A percentile compares a stretch with the other conserved stretches of the same genome.
These are phyloP conservation scores for Andricus quercusramuli DNA, from an alignment of 2,888 invertebrate genomes.

Conservation along the genomic window DNA sequence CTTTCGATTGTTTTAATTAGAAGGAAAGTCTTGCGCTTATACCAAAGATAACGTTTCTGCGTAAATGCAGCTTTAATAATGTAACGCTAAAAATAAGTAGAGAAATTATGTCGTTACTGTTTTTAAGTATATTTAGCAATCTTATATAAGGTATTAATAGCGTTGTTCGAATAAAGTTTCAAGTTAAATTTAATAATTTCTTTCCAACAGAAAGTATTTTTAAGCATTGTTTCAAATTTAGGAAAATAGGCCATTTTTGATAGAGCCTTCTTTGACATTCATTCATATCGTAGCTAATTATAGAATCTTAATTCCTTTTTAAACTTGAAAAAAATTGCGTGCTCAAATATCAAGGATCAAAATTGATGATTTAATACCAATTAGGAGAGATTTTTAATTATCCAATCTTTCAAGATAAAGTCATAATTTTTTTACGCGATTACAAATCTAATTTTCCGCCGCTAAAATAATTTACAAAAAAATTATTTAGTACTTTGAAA, in stretches of 20 bases:
- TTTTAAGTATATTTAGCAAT: conserved; percentile 30
- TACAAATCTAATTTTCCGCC: too few relatives aligned
- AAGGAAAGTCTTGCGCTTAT: background rate
- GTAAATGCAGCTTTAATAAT: conserved; percentile 17
- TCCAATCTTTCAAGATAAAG: too few relatives aligned
- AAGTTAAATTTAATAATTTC: conserved; percentile 21
- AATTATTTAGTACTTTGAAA: too few relatives aligned
- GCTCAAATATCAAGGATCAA: too few relatives aligned
- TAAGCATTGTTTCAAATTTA: background rate
- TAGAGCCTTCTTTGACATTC: background rate
- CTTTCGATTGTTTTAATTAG: conserved; percentile 34
- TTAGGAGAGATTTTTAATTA: too few relatives aligned
- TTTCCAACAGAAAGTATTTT: background rate
- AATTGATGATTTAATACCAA: too few relatives aligned
- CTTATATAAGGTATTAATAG: background rate
- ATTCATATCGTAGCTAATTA: too few relatives aligned
- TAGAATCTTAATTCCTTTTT: too few relatives aligned
- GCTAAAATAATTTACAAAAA: too few relatives aligned
- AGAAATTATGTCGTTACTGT: conserved; percentile 15
- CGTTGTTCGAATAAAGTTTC: conserved; percentile 38
- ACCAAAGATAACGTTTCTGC: conserved; percentile 2
- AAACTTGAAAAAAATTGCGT: too few relatives aligned
- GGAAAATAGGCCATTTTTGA: background rate
- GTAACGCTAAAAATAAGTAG: conserved; percentile 22
- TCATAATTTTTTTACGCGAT: too few relatives aligned